Percentiles rank a stretch among this genome's conserved stretches.
These are phyloP conservation scores for Erebia ligea DNA, from an alignment of 2,888 invertebrate genomes.

Conservation along the genomic window DNA sequence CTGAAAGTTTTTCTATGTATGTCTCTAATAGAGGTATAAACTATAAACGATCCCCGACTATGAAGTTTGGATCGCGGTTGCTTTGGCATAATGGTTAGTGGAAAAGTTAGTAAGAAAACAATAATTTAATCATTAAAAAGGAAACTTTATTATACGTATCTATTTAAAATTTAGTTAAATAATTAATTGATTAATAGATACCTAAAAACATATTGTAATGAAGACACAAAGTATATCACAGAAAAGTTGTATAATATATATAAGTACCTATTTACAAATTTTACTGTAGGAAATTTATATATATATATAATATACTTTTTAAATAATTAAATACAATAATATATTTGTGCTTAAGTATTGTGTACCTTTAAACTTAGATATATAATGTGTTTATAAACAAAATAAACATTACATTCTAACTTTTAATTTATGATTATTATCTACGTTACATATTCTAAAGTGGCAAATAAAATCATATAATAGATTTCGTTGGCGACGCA, in stretches of 20 bases:
- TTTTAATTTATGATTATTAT: background rate
- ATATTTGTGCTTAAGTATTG: constrained; percentile 3
- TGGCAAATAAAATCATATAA: constrained; percentile 21
- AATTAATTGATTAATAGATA: background rate
- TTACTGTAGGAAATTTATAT: background rate
- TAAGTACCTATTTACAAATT: constrained; percentile 23
- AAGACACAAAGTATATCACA: constrained; percentile 46
- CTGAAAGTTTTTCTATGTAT: no score
- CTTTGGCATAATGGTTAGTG: no score
- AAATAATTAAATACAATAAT: background rate
- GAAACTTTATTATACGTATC: background rate
- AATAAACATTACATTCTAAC: background rate
- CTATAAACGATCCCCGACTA: no score
- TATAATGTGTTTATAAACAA: background rate
- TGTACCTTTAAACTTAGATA: background rate
- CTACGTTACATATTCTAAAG: background rate
- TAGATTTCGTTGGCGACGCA: constrained; percentile 5
- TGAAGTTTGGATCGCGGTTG: no score
- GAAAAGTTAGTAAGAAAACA: no score
- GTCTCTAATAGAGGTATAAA: no score
- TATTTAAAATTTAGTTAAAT: no score
- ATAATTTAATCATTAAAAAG: no score
- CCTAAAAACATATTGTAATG: constrained; percentile 11
- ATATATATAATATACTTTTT: no score
- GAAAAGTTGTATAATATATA: constrained; percentile 35